Base-by-base conservation (phyloP, 1,140 invertebrate species). In the Philotrypesis tridentata region DNA sequence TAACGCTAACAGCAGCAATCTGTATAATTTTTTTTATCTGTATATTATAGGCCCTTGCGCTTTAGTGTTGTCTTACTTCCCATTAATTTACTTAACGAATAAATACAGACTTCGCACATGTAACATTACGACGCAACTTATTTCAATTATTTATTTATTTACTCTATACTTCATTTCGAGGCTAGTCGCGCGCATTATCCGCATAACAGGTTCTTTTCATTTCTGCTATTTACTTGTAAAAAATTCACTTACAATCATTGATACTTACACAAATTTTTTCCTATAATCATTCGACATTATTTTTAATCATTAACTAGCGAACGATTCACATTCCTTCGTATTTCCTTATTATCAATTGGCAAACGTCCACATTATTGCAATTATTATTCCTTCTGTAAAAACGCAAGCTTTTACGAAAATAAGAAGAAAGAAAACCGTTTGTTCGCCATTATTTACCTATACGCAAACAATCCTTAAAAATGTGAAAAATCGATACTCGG, bases 341-440 rank as follows among this genome's bases (percentile, higher is more conserved):
- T 79, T 84, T 89, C 84, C 86, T 88, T 85, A 88, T 85, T 89
- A 87, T 88, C 87, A 86, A 87, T 89, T 90, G 88, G 89, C 89
- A 89, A 90, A 90, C 84, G 84, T 86, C 33, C 73, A 40, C 43
- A 40, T 82, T 82, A 82, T 82, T 82, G 75, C 81, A 82, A 48
- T 82, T 72, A 73, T 82, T 77, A 75, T 81, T 82, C 23, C 43
- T 71, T 3, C 9, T 63, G 33, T 82, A 77, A 78, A 78, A 76
- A 67, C 68, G 61, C 12, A 72, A 78, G 27, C 9, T 72, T 77
- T 78, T 72, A 63, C 37, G 43, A 63, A 48, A 68, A 60, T 60
- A 76, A 60, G 29, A 68, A 55, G 17, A 68, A 68, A 27, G 65
- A 76, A 81, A 68, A 40, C 27, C 14, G n/a, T 48, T 74, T 33